Conservation (phyloP, 2,888 invertebrate genomes). For the Leptinotarsa haldemani region DNA sequence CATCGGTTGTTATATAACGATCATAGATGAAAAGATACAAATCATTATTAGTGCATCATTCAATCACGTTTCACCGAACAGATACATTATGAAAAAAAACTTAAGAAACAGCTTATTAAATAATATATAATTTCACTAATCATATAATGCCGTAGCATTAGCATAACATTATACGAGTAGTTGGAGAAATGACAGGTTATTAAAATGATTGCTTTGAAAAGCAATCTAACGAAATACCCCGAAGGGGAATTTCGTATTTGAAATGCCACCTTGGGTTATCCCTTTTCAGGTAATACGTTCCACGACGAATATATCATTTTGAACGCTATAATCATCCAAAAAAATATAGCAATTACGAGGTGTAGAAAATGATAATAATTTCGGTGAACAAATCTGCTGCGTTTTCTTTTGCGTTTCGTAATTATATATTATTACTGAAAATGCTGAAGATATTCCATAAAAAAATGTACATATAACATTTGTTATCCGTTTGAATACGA, state of each 20-base stretch:
- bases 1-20: neutral
- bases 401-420: slow-evolving; percentile 9
- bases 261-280: slow-evolving; percentile 25
- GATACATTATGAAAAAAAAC: slow-evolving; percentile 7
- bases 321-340: slow-evolving; percentile 6
- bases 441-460: neutral
- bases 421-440: neutral
- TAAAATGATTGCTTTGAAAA: slow-evolving; percentile 37
- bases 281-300: slow-evolving; percentile 30
- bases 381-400: slow-evolving; percentile 1
- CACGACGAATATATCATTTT: slow-evolving; percentile 15
- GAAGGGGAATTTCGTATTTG: slow-evolving; percentile 13
- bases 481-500: neutral
- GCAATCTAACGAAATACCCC: slow-evolving; percentile 22
- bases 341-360: slow-evolving; percentile 10
- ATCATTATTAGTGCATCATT: slow-evolving; percentile 8
- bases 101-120: slow-evolving; percentile 16
- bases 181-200: slow-evolving; percentile 40
- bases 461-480: slow-evolving; percentile 1
- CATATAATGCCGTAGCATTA: slow-evolving; percentile 40
- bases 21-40: neutral
- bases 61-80: slow-evolving; percentile 11
- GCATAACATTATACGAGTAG: slow-evolving; percentile 43
- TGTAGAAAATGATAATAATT: slow-evolving; percentile 4
- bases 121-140: slow-evolving; percentile 40